Conservation (phyloP, 2,888 invertebrate genomes). For the Sminthurinus aureus region DNA sequence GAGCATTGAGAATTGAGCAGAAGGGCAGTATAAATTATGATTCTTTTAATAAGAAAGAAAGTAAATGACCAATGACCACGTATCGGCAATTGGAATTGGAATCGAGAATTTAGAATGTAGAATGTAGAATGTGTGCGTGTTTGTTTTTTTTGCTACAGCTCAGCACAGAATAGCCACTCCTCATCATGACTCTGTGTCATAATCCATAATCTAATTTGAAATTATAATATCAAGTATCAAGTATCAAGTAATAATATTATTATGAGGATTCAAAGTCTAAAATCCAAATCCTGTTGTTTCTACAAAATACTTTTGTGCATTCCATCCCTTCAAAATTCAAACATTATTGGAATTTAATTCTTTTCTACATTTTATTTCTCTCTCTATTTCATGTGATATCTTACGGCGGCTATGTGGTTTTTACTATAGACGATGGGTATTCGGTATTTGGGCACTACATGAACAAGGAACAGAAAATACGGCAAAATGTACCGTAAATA, state of each 20-base stretch:
- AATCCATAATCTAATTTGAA: slow-evolving; percentile 19
- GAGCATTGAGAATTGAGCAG: too few relatives aligned
- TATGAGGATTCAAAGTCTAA: too few relatives aligned
- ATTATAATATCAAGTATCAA: slow-evolving; percentile 9
- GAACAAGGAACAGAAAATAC: neutral
- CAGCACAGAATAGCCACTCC: too few relatives aligned
- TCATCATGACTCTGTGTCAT: neutral
- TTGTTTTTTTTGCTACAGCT: neutral
- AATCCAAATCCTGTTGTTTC: neutral
- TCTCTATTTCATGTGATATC: neutral
- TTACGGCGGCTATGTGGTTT: too few relatives aligned
- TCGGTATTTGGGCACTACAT: too few relatives aligned
- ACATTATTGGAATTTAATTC: too few relatives aligned
- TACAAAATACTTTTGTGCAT: neutral
- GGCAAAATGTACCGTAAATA: neutral
- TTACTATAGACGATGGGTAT: too few relatives aligned
- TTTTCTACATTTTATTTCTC: neutral
- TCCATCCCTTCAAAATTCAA: neutral
- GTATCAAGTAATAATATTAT: too few relatives aligned
- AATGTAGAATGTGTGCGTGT: neutral
- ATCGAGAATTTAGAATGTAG: neutral
- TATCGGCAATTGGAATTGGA: neutral
- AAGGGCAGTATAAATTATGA: too few relatives aligned
- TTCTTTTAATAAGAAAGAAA: too few relatives aligned
- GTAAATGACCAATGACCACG: too few relatives aligned